These are phyloP conservation scores for Colletes collaris DNA, from an alignment of 2,888 invertebrate genomes.

Conservation along the genomic window DNA sequence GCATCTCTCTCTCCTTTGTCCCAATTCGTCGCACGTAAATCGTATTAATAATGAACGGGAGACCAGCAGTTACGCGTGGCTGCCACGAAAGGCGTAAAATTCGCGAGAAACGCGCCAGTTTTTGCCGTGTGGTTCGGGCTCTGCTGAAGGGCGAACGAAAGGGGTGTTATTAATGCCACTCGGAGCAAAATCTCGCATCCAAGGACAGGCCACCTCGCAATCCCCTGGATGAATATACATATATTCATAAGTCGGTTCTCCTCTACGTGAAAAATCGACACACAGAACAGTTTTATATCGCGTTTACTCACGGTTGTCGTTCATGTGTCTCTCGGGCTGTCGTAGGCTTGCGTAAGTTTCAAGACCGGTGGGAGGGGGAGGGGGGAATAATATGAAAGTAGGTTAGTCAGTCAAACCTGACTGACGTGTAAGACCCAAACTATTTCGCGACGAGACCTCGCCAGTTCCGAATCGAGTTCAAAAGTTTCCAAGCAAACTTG, in stretches of 20 bases:
- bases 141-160: neutral
- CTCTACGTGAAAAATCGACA: slow-evolving; percentile 8
- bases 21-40: neutral
- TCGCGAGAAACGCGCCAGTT: neutral
- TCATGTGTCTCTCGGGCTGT: neutral
- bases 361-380: too few species aligned
- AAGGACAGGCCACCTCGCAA: slow-evolving; percentile 3
- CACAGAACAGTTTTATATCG: neutral
- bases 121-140: neutral
- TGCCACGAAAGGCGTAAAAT: neutral
- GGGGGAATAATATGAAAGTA: neutral
- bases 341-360: neutral
- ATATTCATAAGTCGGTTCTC: slow-evolving; percentile 16
- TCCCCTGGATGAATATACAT: slow-evolving; percentile 15
- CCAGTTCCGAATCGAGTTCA: too few species aligned
- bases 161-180: slow-evolving; percentile 19
- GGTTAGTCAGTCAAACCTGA: neutral
- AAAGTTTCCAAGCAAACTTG: too few species aligned
- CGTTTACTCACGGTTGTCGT: neutral
- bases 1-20: too few species aligned
- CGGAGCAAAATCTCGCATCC: neutral
- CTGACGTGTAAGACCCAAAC: neutral
- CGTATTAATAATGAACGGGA: neutral
- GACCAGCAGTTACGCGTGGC: too few species aligned
- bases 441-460: neutral